Base-by-base conservation (phyloP, 1,140 invertebrate genomes). In the Onthophagus taurus region DNA sequence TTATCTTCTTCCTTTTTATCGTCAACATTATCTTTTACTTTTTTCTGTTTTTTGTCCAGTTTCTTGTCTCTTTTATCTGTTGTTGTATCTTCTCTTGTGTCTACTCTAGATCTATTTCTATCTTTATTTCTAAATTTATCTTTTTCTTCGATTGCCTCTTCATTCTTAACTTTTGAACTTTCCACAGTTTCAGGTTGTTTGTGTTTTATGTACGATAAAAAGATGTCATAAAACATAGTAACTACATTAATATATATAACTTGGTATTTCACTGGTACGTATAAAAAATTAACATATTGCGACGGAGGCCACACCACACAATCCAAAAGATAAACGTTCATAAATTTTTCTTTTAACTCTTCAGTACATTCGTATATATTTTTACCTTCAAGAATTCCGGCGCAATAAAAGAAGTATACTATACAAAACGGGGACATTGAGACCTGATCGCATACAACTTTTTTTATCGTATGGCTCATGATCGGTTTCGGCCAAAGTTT, bases 171-270 rank as follows among this genome's bases (percentile, higher is more conserved):
- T n/a, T n/a, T n/a, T n/a, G n/a, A n/a, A n/a, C n/a, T n/a, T n/a
- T n/a, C n/a, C n/a, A n/a, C n/a, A n/a, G n/a, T n/a, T n/a, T n/a
- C n/a, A n/a, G n/a, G n/a, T 29, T 55, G 35, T 31, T 42, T 72
- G 63, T 88, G 81, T 66, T 88, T 86, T 45, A 86, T 78, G 57
- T 80, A 85, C 0, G 85, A 87, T 19, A 89, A 66, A 53, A 86
- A 84, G 37, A 86, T 67, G 66, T 90, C 81, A 60, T 85, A 89
- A 9, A 84, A 60, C 57, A 85, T 78, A 31, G 82, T 85, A 50
- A 83, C 74, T 36, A 73, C 55, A 63, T 88, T 87, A 7, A 86
- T 78, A 54, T 86, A 90, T 29, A 87, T 62, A 11, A 89, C 84
- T 53, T 86, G 75, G 63, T 84, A 90, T 48, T 74, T 72, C 8